A percentile compares a stretch with the other conserved stretches of the same genome.
These are phyloP conservation scores for Ischnus inquisitorius DNA, from an alignment of 2,888 invertebrate species.

Conservation along the genomic window DNA sequence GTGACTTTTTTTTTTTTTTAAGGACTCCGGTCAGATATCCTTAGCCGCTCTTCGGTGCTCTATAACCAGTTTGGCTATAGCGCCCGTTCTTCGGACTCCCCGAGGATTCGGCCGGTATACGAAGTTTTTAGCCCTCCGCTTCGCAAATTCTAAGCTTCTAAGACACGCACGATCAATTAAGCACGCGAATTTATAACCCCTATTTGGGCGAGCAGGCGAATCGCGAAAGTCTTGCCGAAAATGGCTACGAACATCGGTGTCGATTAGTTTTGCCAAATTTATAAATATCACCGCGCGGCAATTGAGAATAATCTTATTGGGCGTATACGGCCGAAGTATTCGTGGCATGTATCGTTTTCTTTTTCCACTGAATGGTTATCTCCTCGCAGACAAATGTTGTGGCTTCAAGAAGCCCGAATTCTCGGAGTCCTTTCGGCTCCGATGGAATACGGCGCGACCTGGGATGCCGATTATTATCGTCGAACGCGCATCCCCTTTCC, in stretches of 20 bases:
- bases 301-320: not conserved
- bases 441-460: slow-evolving; percentile 27
- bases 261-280: not conserved
- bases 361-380: not conserved
- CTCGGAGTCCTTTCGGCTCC: slow-evolving; percentile 9
- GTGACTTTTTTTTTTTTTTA: not conserved
- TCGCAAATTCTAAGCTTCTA: slow-evolving; percentile 12
- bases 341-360: slow-evolving; percentile 1
- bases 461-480: slow-evolving; percentile 44
- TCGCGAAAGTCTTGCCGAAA: slow-evolving; percentile 2
- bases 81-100: slow-evolving; percentile 16
- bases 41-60: not conserved
- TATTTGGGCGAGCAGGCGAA: not conserved
- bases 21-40: not conserved
- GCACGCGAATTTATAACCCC: slow-evolving; percentile 19
- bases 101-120: not conserved
- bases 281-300: not conserved
- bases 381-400: slow-evolving; percentile 16
- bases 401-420: slow-evolving; percentile 26
- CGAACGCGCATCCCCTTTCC: slow-evolving; percentile 14
- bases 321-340: slow-evolving; percentile 10
- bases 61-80: slow-evolving; percentile 8
- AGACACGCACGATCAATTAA: slow-evolving; percentile 31
- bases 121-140: not conserved
- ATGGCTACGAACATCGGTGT: slow-evolving; percentile 13